Percentiles rank a stretch among this genome's conserved stretches.
These are phyloP conservation scores for Limnothrissa miodon DNA, from an alignment of 2,113 vertebrate species.

Conservation along the genomic window DNA sequence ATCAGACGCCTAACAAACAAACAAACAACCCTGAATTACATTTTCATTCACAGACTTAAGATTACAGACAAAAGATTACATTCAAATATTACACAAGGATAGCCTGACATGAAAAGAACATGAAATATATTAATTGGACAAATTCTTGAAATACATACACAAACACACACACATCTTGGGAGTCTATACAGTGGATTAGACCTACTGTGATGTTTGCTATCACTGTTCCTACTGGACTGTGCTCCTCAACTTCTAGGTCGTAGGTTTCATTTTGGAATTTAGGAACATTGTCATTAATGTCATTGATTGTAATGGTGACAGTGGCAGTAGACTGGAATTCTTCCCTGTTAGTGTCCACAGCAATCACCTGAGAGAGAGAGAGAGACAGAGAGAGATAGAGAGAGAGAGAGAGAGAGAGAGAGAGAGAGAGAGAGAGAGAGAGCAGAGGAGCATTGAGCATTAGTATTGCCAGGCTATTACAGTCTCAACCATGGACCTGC, in stretches of 20 bases:
- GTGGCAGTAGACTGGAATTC: conserved; percentile 62
- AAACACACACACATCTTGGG: no score
- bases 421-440: no score
- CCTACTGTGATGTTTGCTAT: conserved; percentile 72
- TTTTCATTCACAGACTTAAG: neutral
- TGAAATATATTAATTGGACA: no score
- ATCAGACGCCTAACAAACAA: conserved; percentile 78
- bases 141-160: no score
- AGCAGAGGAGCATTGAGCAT: no score
- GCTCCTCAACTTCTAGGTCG: conserved; percentile 65
- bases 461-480: neutral
- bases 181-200: neutral
- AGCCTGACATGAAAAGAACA: no score
- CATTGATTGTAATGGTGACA: conserved; percentile 78
- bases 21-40: neutral
- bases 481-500: neutral
- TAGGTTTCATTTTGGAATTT: conserved; percentile 71
- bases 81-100: neutral
- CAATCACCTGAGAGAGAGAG: conserved; percentile 74
- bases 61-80: no score
- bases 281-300: conserved; percentile 86
- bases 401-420: neutral
- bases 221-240: conserved; percentile 63
- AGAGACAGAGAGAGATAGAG: neutral
- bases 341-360: conserved; percentile 59